Percentiles rank a stretch among this genome's conserved stretches.
phyloP scores from a whole-genome alignment of 2,888 invertebrate species.

The Mactromeris polynyma region DNA sequence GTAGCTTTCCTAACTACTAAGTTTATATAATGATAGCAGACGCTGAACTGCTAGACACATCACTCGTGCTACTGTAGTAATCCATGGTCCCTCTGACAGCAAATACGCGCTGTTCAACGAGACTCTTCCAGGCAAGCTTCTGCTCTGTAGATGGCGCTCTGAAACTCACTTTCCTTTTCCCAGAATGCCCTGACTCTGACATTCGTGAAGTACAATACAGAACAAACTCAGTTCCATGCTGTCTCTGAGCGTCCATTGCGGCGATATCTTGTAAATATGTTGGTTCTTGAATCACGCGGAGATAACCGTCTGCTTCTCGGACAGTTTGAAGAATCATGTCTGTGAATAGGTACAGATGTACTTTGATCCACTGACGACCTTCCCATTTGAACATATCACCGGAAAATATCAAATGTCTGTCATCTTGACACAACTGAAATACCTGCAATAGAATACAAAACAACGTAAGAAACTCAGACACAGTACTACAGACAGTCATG shows the following conservation, averaged over 20 bases:
- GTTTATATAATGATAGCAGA: constrained; percentile 66
- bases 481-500: not conserved
- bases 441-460: constrained; percentile 66
- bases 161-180: constrained; percentile 71
- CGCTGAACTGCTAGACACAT: constrained; percentile 68
- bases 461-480: not conserved
- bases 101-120: constrained; percentile 83
- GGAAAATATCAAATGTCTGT: constrained; percentile 84
- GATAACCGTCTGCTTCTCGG: constrained; percentile 75
- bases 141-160: constrained; percentile 82
- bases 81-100: constrained; percentile 72
- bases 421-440: constrained; percentile 83
- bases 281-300: constrained; percentile 81
- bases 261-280: constrained; percentile 77
- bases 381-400: constrained; percentile 82
- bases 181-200: constrained; percentile 47
- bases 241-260: constrained; percentile 79
- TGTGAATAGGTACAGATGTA: constrained; percentile 81
- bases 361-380: constrained; percentile 80
- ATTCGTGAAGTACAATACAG: constrained; percentile 70
- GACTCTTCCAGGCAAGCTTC: constrained; percentile 84
- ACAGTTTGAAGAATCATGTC: constrained; percentile 82
- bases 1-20: no score
- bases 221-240: constrained; percentile 81
- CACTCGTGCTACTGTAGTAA: constrained; percentile 76